Evolutionary conservation across 2,113 vertebrate species (phyloP).

Genomic region (Corynorhinus townsendii): DNA sequence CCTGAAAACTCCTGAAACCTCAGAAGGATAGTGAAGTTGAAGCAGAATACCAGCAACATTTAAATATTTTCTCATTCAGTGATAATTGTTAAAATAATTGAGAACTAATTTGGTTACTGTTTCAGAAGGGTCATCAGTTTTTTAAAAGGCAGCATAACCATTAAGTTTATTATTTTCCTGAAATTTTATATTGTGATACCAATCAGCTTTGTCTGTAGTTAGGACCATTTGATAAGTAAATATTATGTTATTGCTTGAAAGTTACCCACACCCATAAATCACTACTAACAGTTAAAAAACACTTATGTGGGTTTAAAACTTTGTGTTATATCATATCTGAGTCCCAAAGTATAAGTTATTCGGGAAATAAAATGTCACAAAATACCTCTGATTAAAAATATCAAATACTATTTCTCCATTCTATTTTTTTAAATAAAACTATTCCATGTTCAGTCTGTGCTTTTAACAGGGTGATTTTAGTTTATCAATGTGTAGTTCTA

Average conservation of each 20-base stretch:
- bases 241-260: not conserved
- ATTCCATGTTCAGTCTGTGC: not conserved
- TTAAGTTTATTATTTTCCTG: not conserved
- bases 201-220: not conserved
- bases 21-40: not conserved
- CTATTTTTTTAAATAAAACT: not conserved
- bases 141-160: not conserved
- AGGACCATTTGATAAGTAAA: not conserved
- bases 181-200: not conserved
- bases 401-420: not conserved
- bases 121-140: not conserved
- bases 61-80: not conserved
- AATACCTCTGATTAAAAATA: not conserved
- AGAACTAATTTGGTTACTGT: not conserved
- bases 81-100: not conserved
- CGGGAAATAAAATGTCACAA: conserved; percentile 38
- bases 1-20: not conserved
- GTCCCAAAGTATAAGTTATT: not conserved
- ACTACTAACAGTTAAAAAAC: not conserved
- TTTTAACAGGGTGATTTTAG: not conserved
- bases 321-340: not conserved
- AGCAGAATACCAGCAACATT: not conserved
- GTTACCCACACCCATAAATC: not conserved
- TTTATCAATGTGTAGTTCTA: not conserved
- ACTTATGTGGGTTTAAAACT: not conserved